Conservation (phyloP, 2,888 invertebrate genomes). For the Idaea aversata region DNA sequence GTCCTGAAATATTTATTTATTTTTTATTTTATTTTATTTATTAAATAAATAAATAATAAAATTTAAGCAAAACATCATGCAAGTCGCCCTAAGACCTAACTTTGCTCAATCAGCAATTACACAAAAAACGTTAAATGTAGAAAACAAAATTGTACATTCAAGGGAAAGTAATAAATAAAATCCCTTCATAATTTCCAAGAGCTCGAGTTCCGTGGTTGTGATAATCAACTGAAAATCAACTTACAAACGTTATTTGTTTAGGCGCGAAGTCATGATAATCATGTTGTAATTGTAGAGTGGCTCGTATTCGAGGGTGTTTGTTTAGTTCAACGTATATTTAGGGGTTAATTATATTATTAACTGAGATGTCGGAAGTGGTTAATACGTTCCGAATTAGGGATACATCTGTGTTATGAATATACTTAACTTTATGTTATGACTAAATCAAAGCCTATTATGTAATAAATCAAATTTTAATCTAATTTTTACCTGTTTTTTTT, state of each 20-base stretch:
- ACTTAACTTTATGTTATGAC: not conserved
- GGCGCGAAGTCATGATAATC: slow-evolving; percentile 28
- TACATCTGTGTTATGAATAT: not conserved
- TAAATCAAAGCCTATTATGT: not conserved
- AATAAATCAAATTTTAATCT: too few species aligned
- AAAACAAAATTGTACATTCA: not conserved
- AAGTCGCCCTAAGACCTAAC: too few species aligned
- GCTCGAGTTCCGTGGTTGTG: not conserved
- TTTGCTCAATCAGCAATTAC: not conserved
- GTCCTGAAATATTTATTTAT: too few species aligned
- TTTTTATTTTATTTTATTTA: too few species aligned
- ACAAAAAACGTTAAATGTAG: not conserved
- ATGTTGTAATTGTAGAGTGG: slow-evolving; percentile 12
- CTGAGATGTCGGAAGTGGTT: not conserved
- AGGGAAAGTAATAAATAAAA: not conserved
- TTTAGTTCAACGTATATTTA: not conserved
- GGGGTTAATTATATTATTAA: not conserved
- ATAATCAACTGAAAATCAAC: not conserved
- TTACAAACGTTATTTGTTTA: slow-evolving; percentile 35
- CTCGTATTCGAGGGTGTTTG: not conserved
- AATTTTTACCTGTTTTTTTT: too few species aligned
- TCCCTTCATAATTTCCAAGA: not conserved
- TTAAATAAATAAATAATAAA: too few species aligned
- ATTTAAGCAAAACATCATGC: too few species aligned
- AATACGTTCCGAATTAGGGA: not conserved